A percentile compares a stretch with the other conserved stretches of the same genome.
Conservation (phyloP, 2,888 invertebrate species). For the Cactoblastis cactorum region DNA sequence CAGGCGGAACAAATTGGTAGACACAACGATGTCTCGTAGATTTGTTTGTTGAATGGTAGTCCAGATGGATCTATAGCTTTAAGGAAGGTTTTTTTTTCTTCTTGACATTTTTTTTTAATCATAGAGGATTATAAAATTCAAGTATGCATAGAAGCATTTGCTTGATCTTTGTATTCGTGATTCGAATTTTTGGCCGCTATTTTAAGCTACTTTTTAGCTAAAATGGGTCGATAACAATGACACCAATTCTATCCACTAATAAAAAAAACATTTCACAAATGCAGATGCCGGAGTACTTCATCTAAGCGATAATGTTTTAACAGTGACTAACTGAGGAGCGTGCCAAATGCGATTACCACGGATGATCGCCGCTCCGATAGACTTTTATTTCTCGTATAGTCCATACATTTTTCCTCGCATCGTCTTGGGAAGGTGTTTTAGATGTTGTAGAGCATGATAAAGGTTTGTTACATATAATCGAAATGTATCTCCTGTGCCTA, state of each 20-base stretch:
- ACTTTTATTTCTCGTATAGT: background rate
- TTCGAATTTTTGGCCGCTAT: too few relatives aligned
- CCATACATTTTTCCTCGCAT: background rate
- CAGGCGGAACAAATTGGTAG: too few relatives aligned
- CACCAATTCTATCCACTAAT: background rate
- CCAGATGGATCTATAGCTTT: background rate
- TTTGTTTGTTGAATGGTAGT: background rate
- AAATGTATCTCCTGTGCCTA: too few relatives aligned
- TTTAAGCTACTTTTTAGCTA: too few relatives aligned
- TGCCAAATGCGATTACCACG: slow-evolving; percentile 10
- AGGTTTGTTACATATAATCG: too few relatives aligned
- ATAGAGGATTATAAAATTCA: background rate
- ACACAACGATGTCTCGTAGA: too few relatives aligned
- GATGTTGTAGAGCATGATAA: too few relatives aligned
- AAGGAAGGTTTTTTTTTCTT: background rate
- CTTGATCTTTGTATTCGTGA: too few relatives aligned
- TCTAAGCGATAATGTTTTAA: slow-evolving; percentile 3
- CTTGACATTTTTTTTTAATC: background rate
- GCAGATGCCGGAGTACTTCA: background rate
- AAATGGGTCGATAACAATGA: background rate
- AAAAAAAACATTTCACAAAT: background rate
- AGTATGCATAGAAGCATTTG: background rate
- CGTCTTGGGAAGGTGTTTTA: too few relatives aligned
- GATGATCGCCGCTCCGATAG: background rate
- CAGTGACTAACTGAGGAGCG: slow-evolving; percentile 10